A percentile compares a stretch with the other conserved stretches of the same genome.
Evolutionary conservation across 1,140 invertebrate species (phyloP).

Genomic region (Drosophila yakuba): DNA sequence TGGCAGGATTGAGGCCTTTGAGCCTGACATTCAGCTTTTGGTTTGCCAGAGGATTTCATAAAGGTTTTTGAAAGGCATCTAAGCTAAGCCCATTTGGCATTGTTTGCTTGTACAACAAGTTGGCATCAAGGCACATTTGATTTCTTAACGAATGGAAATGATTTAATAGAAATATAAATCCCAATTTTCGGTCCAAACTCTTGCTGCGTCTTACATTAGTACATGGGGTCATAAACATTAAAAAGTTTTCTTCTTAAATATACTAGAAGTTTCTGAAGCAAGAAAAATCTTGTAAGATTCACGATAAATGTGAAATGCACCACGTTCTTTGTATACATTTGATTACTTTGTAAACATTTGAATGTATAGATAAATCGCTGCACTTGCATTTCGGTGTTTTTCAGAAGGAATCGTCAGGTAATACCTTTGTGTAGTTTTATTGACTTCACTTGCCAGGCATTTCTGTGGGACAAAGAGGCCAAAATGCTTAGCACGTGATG

Average conservation of each 20-base stretch:
- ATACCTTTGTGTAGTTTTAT: slow-evolving; percentile 18
- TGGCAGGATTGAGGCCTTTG: slow-evolving; percentile 3
- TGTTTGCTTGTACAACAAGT: slow-evolving; percentile 12
- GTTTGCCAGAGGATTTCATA: slow-evolving; percentile 15
- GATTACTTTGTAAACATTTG: neutral
- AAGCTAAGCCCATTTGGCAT: slow-evolving; percentile 5
- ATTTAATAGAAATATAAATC: neutral
- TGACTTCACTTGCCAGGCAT: slow-evolving; percentile 9
- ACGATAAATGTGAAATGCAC: slow-evolving; percentile 2
- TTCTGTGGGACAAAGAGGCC: slow-evolving; percentile 16
- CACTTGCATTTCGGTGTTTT: slow-evolving; percentile 1
- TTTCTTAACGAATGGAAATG: neutral
- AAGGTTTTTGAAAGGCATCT: slow-evolving; percentile 8
- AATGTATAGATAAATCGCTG: slow-evolving; percentile 12
- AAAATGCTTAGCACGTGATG: slow-evolving; percentile 28
- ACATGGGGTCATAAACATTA: neutral
- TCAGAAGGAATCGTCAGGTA: neutral
- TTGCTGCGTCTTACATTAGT: too few species aligned
- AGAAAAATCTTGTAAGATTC: neutral
- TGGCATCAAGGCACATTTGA: neutral
- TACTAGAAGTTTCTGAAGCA: neutral
- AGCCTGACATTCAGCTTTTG: slow-evolving; percentile 26
- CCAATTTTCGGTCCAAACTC: too few species aligned
- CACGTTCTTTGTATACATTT: neutral
- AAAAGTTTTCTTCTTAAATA: neutral